These are phyloP conservation scores for Ormyrus pomaceus DNA, from an alignment of 2,888 invertebrate species.

Conservation along the genomic window DNA sequence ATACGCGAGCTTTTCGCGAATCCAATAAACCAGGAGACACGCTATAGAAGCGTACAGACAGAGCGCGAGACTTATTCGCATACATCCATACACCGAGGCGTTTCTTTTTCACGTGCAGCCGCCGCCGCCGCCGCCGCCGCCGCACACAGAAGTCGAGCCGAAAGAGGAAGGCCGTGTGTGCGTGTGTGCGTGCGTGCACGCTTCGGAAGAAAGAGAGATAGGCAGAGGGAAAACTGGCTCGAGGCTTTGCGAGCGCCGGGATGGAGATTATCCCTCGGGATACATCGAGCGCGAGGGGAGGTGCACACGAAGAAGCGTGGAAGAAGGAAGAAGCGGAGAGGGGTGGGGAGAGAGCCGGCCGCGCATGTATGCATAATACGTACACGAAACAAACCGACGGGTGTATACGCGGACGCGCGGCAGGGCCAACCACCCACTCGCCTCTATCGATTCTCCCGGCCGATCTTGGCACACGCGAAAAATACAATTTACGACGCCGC, in stretches of 20 bases:
- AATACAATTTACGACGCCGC: constrained; percentile 46
- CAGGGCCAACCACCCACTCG: constrained; percentile 60
- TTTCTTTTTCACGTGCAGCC: constrained; percentile 18
- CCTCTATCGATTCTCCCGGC: constrained; percentile 64
- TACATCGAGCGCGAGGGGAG: constrained; percentile 53
- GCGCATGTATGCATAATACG: constrained; percentile 1
- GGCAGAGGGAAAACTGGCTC: constrained; percentile 53
- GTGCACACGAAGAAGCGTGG: constrained; percentile 58
- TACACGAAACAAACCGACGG: constrained; percentile 71
- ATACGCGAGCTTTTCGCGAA: constrained; percentile 51
- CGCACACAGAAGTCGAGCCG: background rate
- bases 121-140: background rate
- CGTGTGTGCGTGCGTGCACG: background rate
- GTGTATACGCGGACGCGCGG: constrained; percentile 11
- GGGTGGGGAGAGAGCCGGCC: background rate
- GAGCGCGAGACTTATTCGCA: background rate
- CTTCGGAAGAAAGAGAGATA: constrained; percentile 10
- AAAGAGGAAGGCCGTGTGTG: constrained; percentile 11
- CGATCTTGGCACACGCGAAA: constrained; percentile 60
- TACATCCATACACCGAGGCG: background rate
- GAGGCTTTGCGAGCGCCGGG: constrained; percentile 58
- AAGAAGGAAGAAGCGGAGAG: background rate
- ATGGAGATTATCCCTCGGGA: constrained; percentile 71
- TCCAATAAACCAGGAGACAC: constrained; percentile 42
- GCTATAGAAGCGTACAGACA: background rate